These are phyloP conservation scores for Tarsius wallacei DNA, from an alignment of 2,797 vertebrate species.

Conservation along the genomic window DNA sequence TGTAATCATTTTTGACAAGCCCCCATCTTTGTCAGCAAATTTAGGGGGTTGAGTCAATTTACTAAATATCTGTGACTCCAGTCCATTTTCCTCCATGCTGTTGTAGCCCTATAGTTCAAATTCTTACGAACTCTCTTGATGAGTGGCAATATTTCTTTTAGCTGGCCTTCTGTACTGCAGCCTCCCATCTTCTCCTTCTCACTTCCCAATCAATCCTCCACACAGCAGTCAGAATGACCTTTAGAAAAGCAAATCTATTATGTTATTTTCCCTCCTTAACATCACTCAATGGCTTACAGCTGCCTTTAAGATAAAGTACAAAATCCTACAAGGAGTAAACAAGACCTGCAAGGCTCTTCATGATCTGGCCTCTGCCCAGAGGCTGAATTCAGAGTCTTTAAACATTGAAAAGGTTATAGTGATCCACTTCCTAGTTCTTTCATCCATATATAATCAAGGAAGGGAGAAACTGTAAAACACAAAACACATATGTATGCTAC, in stretches of 20 bases:
- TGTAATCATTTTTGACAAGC: conserved; percentile 68
- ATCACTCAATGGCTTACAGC: conserved; percentile 68
- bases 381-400: conserved; percentile 20
- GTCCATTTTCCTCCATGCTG: neutral
- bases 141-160: conserved; percentile 28
- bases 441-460: neutral
- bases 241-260: conserved; percentile 78
- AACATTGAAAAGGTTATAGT: conserved; percentile 1
- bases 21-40: conserved; percentile 66
- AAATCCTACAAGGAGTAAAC: conserved; percentile 66
- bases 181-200: neutral
- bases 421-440: neutral
- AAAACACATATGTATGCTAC: neutral
- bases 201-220: conserved; percentile 61
- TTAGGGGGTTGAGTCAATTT: conserved; percentile 42
- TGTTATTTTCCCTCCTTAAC: conserved; percentile 44
- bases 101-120: neutral
- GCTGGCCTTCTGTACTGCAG: neutral
- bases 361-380: neutral
- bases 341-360: neutral
- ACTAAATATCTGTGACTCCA: neutral
- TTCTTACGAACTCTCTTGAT: neutral
- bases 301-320: conserved; percentile 75
- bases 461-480: neutral
- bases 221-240: conserved; percentile 69